Evolutionary conservation across 2,797 vertebrate genomes (phyloP).

Genomic region (Sebastiscus tertius): DNA sequence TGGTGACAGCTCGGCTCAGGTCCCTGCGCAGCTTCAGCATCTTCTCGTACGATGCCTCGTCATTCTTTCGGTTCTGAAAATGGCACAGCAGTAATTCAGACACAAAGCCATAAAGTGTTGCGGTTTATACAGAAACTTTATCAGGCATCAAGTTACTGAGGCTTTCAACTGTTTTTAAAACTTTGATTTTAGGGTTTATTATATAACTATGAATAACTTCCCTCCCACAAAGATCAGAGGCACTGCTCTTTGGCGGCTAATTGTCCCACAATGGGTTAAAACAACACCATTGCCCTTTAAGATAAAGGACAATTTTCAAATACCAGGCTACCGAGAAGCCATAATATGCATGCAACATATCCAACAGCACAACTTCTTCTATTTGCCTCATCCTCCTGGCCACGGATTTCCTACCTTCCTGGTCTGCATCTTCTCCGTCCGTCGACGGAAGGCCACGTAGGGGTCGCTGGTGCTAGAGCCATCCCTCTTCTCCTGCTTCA

Average conservation of each 20-base stretch:
- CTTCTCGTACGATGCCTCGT: conserved; percentile 99
- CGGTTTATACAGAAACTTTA: not conserved
- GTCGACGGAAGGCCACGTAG: conserved; percentile 97
- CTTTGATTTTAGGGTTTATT: not conserved
- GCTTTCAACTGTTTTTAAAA: not conserved
- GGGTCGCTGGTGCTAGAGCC: conserved; percentile 98
- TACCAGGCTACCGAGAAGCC: not conserved
- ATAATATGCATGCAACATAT: not conserved
- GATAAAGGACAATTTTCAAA: not conserved
- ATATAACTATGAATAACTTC: no score
- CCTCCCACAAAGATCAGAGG: not conserved
- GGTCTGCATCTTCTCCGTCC: conserved; percentile 99
- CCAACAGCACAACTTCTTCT: not conserved
- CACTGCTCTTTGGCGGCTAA: not conserved
- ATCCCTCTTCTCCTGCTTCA: conserved; percentile 97
- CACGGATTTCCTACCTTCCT: conserved; percentile 85
- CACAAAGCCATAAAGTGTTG: not conserved
- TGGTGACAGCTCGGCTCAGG: conserved; percentile 96
- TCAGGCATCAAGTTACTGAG: not conserved
- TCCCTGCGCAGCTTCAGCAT: conserved; percentile 98
- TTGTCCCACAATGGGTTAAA: not conserved
- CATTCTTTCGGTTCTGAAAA: conserved; percentile 96
- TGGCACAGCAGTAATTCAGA: not conserved
- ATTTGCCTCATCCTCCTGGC: not conserved
- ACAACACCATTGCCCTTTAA: not conserved